These are phyloP conservation scores for Verasper variegatus DNA, from an alignment of 2,113 vertebrate species.

Conservation along the genomic window DNA sequence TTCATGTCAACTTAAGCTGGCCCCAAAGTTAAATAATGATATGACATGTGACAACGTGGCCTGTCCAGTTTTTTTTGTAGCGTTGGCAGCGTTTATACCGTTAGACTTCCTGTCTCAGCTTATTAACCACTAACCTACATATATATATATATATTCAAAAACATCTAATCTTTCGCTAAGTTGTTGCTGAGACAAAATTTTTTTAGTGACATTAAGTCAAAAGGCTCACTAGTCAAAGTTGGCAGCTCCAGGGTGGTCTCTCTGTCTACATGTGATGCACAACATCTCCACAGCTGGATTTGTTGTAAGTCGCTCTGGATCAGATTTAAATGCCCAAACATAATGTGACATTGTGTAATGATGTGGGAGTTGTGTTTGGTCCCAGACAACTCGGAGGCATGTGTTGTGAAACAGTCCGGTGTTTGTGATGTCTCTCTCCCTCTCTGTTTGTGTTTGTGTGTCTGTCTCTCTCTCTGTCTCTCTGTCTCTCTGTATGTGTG, in stretches of 20 bases:
- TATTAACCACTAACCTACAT: too few species aligned
- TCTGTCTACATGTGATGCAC: background rate
- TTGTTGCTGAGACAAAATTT: too few species aligned
- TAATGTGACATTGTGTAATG: constrained; percentile 32
- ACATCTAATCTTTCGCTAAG: too few species aligned
- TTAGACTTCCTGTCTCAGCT: too few species aligned
- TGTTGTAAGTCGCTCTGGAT: background rate
- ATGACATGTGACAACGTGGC: background rate
- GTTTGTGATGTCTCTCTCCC: constrained; percentile 4
- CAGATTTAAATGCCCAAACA: background rate
- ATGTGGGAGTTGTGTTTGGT: constrained; percentile 15
- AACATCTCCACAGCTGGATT: background rate
- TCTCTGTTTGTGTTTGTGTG: background rate
- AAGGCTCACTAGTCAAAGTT: too few species aligned
- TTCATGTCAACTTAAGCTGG: background rate
- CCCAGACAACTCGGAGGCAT: constrained; percentile 3
- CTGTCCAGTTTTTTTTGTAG: too few species aligned
- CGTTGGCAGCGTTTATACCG: too few species aligned
- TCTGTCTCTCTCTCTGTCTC: too few species aligned
- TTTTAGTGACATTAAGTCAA: too few species aligned
- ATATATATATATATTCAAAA: too few species aligned
- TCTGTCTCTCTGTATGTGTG: too few species aligned
- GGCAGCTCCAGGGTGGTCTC: background rate
- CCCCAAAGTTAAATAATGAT: background rate
- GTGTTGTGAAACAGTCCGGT: constrained; percentile 45